Evolutionary conservation across 2,888 invertebrate genomes (phyloP), one percentile per base, ranked within the genome.

Genomic region (Drosophila kambysellisi): DNA sequence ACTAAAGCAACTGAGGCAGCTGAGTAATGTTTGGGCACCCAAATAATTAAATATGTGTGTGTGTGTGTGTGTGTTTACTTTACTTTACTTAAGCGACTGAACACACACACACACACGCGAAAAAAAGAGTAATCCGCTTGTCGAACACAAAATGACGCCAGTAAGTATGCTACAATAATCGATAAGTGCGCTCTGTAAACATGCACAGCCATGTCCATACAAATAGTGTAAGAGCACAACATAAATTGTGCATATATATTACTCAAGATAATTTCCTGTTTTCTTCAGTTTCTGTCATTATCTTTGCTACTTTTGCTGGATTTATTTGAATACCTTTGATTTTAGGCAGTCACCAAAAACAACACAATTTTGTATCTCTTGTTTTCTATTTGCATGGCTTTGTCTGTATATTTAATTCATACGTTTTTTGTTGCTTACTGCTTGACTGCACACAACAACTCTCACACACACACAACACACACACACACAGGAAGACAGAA

Each of bases 111-210:
- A 70, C 5, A 57, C 32, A 50, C 15, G 43, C 2, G 35, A 6
- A 59, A 60, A 29, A 59, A 69, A 37, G 53, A 69, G 61, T 72
- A 77, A 76, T 70, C 70, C 70, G 68, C 68, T 60, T 63, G 60
- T 59, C 60, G 61, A 74, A 71, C 58, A 57, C 70, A 72, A 70
- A 85, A 77, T 75, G 74, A 81, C 84, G 89, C 86, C 78, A 69
- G 79, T 74, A 90, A 79, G 77, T 80, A 84, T 79, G 89, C 90
- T 84, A 79, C 89, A 90, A 82, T 87, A 89, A 89, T 89, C 89
- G 83, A 89, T 90, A 89, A 81, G 72, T 69, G 61, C 72, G 73
- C 63, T 57, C 35, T 63, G 33, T 51, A 58, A 57, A 50, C 56
- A 32, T 62, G 39, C 70, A 57, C 57, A 57, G 52, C n/a, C 12